phyloP scores from a whole-genome alignment of 2,113 vertebrate species.

The Apodemus sylvaticus region DNA sequence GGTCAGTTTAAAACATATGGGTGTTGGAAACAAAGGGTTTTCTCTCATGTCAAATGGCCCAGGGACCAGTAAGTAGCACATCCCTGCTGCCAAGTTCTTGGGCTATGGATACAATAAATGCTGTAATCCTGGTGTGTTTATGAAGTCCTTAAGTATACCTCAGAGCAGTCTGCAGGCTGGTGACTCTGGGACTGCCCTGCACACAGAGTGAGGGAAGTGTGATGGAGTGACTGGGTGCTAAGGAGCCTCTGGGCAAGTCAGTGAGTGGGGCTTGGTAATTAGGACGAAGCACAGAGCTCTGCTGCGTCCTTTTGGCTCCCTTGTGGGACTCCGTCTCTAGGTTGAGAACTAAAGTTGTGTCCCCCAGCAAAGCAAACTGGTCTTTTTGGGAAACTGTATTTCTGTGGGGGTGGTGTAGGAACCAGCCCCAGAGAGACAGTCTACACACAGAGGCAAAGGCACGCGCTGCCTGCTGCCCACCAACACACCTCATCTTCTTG shows the following conservation, averaged over 20 bases:
- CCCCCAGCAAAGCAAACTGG: neutral
- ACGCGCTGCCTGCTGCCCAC: constrained; percentile 41
- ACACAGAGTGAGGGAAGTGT: neutral
- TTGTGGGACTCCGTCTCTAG: neutral
- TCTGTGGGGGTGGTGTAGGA: constrained; percentile 36
- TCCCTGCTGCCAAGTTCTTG: neutral
- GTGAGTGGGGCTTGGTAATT: neutral
- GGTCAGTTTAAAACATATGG: neutral
- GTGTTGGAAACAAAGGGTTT: neutral
- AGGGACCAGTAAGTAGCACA: neutral
- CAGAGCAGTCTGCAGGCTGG: neutral
- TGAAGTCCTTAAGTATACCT: neutral
- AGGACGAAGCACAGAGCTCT: neutral
- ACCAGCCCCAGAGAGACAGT: constrained; percentile 11
- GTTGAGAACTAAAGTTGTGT: neutral
- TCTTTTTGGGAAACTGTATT: constrained; percentile 44
- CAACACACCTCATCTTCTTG: constrained; percentile 74
- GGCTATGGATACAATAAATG: neutral
- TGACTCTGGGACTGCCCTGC: neutral
- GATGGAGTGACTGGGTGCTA: neutral
- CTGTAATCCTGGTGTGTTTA: neutral
- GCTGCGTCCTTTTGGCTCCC: neutral
- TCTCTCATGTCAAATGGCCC: neutral
- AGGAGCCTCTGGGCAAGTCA: neutral
- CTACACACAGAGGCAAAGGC: constrained; percentile 49